phyloP scores from a whole-genome alignment of 2,888 invertebrate species.

The Stenoptilia bipunctidactyla region DNA sequence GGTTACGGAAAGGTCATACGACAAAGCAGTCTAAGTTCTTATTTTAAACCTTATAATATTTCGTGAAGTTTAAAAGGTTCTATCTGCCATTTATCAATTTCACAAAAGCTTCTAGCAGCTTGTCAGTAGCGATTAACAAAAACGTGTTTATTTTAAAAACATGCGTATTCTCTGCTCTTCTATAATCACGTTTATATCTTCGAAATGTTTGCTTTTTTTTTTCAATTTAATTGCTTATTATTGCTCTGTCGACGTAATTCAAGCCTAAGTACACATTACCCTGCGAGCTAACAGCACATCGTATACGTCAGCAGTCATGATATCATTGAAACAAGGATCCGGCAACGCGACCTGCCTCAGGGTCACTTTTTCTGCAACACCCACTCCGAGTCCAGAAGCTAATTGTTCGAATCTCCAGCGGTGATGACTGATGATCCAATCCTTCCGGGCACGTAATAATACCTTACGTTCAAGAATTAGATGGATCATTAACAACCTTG shows the following conservation, averaged over 20 bases:
- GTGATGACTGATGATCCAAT: constrained; percentile 26
- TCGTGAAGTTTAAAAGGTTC: no score
- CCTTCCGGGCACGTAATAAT: constrained; percentile 27
- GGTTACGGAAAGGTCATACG: no score
- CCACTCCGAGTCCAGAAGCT: constrained; percentile 28
- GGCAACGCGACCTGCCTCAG: constrained; percentile 52
- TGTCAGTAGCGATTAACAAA: no score
- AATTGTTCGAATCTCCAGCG: constrained; percentile 17
- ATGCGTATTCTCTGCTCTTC: no score
- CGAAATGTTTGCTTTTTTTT: no score
- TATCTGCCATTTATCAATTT: no score
- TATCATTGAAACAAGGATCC: constrained; percentile 56
- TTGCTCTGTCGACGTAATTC: not conserved
- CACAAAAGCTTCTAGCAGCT: no score
- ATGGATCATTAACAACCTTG: constrained; percentile 11
- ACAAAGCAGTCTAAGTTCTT: no score
- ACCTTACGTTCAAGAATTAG: constrained; percentile 8
- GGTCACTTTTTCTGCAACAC: constrained; percentile 58
- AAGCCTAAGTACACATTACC: not conserved
- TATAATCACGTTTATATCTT: no score
- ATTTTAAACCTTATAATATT: no score
- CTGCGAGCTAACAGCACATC: constrained; percentile 32
- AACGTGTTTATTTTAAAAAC: no score
- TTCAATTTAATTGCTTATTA: not conserved
- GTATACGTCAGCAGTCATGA: constrained; percentile 43